These are phyloP conservation scores for Latrodectus geometricus DNA, from an alignment of 1,140 invertebrate genomes.

Conservation along the genomic window DNA sequence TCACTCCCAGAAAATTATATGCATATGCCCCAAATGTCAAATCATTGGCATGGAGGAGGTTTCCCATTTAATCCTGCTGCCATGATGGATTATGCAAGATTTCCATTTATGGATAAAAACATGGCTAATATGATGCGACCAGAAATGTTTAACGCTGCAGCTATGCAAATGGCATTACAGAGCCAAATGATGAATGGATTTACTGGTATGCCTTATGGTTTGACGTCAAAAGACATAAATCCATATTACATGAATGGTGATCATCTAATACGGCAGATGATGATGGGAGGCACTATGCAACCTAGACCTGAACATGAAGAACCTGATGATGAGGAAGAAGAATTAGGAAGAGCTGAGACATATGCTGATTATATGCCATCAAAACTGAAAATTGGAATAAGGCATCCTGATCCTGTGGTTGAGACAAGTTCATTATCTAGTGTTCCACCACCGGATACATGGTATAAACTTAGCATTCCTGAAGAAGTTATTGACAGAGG, in stretches of 20 bases:
- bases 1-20: constrained; percentile 5
- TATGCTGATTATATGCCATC: constrained; percentile 98
- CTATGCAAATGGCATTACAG: constrained; percentile 43
- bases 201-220: constrained; percentile 18
- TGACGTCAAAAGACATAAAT: constrained; percentile 42
- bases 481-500: constrained; percentile 86
- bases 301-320: constrained; percentile 73
- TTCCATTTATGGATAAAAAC: constrained; percentile 49
- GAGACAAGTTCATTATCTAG: constrained; percentile 97
- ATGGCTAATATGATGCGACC: constrained; percentile 46
- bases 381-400: constrained; percentile 93
- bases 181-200: constrained; percentile 55
- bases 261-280: neutral
- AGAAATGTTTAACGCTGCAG: constrained; percentile 30
- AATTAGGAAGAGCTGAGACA: constrained; percentile 96
- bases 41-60: constrained; percentile 13
- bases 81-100: constrained; percentile 50
- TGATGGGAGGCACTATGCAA: constrained; percentile 9
- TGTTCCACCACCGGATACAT: constrained; percentile 94
- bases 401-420: constrained; percentile 99
- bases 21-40: constrained; percentile 19
- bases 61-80: constrained; percentile 20
- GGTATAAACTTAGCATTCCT: constrained; percentile 89
- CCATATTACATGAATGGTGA: constrained; percentile 36
- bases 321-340: constrained; percentile 88